Evolutionary conservation across 2,797 vertebrate species (phyloP).

Genomic region (Alfaro cultratus): DNA sequence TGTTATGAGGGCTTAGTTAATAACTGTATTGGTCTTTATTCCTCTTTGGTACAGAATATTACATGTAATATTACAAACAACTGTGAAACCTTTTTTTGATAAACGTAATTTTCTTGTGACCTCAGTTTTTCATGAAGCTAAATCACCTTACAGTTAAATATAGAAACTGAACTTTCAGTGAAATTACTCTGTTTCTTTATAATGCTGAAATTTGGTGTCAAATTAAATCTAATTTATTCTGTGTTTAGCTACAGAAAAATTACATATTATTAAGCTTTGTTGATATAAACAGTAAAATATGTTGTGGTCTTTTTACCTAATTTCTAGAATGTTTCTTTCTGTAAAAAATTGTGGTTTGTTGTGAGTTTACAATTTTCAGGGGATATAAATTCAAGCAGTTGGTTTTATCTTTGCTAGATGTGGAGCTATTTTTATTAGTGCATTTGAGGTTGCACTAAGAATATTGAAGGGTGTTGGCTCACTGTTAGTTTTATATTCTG

Average conservation of each 20-base stretch:
- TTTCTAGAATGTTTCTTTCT: slow-evolving; percentile 24
- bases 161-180: too few species aligned
- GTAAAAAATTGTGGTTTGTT: slow-evolving; percentile 7
- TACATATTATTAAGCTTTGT: not conserved
- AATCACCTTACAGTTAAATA: too few species aligned
- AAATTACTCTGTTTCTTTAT: too few species aligned
- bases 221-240: not conserved
- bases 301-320: not conserved
- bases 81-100: too few species aligned
- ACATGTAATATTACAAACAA: too few species aligned
- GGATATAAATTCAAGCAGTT: slow-evolving; percentile 14
- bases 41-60: too few species aligned
- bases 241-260: not conserved
- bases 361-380: slow-evolving; percentile 9
- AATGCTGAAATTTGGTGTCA: too few species aligned
- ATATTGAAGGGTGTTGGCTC: slow-evolving; percentile 26
- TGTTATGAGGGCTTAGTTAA: too few species aligned
- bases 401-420: slow-evolving; percentile 20
- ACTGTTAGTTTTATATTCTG: slow-evolving; percentile 14
- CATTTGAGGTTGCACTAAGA: slow-evolving; percentile 63
- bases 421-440: slow-evolving; percentile 22
- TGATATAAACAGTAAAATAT: not conserved
- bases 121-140: too few species aligned
- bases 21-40: too few species aligned
- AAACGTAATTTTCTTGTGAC: too few species aligned